Percentiles rank a stretch among this genome's conserved stretches.
These are phyloP conservation scores for Rynchops niger DNA, from an alignment of 2,113 vertebrate species.

Conservation along the genomic window DNA sequence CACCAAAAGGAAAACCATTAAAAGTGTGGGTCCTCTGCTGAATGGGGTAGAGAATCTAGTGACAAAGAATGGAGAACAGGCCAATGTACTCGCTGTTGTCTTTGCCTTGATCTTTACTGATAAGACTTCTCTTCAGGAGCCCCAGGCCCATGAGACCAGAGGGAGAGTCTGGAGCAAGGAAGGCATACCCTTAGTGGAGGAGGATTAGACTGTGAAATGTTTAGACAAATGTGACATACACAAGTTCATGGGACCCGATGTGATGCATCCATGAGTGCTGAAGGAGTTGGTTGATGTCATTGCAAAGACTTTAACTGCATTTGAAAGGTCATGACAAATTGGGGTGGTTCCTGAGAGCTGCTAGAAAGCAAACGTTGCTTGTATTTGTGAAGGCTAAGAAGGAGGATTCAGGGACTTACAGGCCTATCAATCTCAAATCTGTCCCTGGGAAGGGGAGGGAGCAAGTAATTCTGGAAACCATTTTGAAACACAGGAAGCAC, in stretches of 20 bases:
- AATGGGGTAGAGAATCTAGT: neutral
- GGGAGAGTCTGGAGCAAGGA: neutral
- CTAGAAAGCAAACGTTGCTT: neutral
- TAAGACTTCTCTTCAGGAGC: neutral
- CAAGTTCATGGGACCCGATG: neutral
- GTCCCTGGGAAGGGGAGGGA: neutral
- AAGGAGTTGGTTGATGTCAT: neutral
- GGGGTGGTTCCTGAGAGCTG: neutral
- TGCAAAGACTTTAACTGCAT: neutral
- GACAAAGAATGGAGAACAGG: neutral
- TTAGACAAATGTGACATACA: neutral
- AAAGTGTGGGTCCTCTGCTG: rapidly evolving
- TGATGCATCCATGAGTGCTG: neutral
- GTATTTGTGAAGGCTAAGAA: neutral
- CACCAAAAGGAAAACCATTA: neutral
- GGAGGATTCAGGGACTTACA: neutral
- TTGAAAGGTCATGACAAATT: neutral
- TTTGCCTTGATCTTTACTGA: neutral
- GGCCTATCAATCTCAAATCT: neutral
- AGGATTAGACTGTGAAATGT: neutral
- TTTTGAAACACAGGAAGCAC: neutral
- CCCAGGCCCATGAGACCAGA: neutral
- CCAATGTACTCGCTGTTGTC: rapidly evolving
- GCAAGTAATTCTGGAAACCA: neutral
- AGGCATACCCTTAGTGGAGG: neutral